Evolutionary conservation across 2,113 vertebrate genomes (phyloP), one percentile per base, ranked within the genome.

Genomic region (Halcyon senegalensis): DNA sequence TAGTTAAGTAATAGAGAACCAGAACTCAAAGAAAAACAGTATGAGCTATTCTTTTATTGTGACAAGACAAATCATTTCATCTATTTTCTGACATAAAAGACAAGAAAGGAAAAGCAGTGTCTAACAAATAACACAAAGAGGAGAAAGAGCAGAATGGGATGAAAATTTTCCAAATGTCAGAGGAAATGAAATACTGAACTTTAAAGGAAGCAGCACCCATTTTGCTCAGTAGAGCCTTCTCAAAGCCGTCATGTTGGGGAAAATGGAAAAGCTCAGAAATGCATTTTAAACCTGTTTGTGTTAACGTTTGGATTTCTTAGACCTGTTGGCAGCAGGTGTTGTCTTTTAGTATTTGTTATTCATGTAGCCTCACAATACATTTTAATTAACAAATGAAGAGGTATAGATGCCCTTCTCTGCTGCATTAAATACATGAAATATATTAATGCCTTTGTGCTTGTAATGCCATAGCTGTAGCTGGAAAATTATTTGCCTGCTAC

Each of bases 51-150:
- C 66, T 94, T 92, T 90, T 84, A 80, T 80, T 92, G 78, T 70
- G 76, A 92, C 2, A 46, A 87, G 87, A 86, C 58, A 91, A 96
- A 96, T 94, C 62, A 95, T 93, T 97, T 96, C 63, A 93, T 96
- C 95, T 87, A 73, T 94, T 96, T 77, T 66, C 59, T 93, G 89
- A 68, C 81, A 93, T 87, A 77, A 97, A 96, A 91, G 82, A 50
- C 33, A 69, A 72, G 60, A 67, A 89, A 80, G 43, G 6, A 70
- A 74, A 89, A 87, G 86, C 44, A 82, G 59, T 80, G 15, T 39
- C 43, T 80, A 80, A 73, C 84, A 89, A 90, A 96, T 87, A 90
- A 62, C 48, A 79, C 23, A 83, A 94, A 74, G 75, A 91, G 39
- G 51, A 87, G 78, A 84, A 92, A 35, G 64, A 94, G 73, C 39